Evolutionary conservation across 2,797 vertebrate species (phyloP), one percentile per base, ranked within the genome.

Genomic region (Australoheros facetus): DNA sequence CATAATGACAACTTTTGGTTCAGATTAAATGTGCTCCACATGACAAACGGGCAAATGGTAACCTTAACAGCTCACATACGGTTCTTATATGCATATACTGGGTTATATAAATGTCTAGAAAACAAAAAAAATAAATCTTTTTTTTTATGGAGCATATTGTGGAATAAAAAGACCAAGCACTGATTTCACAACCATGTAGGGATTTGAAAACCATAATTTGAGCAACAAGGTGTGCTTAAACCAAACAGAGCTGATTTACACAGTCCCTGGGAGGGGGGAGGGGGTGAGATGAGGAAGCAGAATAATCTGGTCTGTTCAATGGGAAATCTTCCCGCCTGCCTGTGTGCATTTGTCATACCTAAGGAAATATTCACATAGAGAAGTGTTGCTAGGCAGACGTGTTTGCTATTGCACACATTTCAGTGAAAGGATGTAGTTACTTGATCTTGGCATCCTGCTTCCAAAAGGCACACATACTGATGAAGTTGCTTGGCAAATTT

Each of bases 271-370:
- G 74, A 85, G 42, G 13, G 11, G 13, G 48, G 48, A 71, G 48
- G 57, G 37, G 73, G 56, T 14, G 82, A 77, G 59, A 13, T 60
- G 56, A 84, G 51, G 56, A 78, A 81, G 74, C 55, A 74, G 60
- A 90, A 84, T 88, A 89, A 85, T 91, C 80, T 84, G 76, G 85
- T 62, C 74, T 77, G 73, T 85, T 89, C 85, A 86, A 82, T 54
- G 9, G 45, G 73, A 78, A 83, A 85, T 74, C 69, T 80, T 84
- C 85, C 55, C 7, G 48, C 80, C 89, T 90, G 86, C 79, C 89
- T 83, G 39, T 74, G 69, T 80, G 82, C 71, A 75, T 92, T 88
- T 84, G 75, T 91, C 86, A 87, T 55, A 88, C 78, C 76, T 71
- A 62, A 75, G 64, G 73, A 73, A 74, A 73, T 14, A n/a, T 85